Evolutionary conservation across 2,113 vertebrate genomes (phyloP).

Genomic region (Pachycephala philippinensis): DNA sequence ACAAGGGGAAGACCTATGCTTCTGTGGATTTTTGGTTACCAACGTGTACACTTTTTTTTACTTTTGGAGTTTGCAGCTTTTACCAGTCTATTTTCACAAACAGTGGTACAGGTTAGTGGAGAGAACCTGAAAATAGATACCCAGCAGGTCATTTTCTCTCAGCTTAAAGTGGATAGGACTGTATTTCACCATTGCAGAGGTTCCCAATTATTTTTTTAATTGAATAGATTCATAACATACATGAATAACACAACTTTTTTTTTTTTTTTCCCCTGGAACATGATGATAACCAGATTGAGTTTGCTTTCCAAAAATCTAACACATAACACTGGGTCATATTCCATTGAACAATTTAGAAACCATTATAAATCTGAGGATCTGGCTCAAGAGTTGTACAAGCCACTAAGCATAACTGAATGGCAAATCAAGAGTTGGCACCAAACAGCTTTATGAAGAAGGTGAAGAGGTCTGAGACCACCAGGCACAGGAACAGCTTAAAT

Average conservation of each 20-base stretch:
- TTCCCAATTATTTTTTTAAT: not conserved
- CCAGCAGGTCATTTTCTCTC: not conserved
- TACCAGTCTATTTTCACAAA: not conserved
- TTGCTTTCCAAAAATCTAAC: not conserved
- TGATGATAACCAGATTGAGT: not conserved
- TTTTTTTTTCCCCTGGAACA: not conserved
- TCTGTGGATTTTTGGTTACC: not conserved
- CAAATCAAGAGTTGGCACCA: not conserved
- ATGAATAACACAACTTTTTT: not conserved
- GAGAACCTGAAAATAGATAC: not conserved
- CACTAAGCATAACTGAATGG: not conserved
- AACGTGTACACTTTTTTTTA: not conserved
- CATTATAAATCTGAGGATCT: not conserved
- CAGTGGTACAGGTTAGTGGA: not conserved
- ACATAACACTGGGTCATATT: not conserved
- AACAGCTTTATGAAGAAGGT: not conserved
- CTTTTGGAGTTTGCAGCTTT: not conserved
- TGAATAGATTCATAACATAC: not conserved
- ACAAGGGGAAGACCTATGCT: not conserved
- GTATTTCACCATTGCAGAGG: not conserved
- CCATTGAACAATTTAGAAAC: not conserved
- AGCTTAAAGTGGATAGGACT: not conserved
- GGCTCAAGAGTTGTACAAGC: not conserved
- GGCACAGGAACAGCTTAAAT: not conserved
- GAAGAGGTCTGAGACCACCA: not conserved